These are phyloP conservation scores for Urocynchramus pylzowi DNA, from an alignment of 2,113 vertebrate species.

Conservation along the genomic window DNA sequence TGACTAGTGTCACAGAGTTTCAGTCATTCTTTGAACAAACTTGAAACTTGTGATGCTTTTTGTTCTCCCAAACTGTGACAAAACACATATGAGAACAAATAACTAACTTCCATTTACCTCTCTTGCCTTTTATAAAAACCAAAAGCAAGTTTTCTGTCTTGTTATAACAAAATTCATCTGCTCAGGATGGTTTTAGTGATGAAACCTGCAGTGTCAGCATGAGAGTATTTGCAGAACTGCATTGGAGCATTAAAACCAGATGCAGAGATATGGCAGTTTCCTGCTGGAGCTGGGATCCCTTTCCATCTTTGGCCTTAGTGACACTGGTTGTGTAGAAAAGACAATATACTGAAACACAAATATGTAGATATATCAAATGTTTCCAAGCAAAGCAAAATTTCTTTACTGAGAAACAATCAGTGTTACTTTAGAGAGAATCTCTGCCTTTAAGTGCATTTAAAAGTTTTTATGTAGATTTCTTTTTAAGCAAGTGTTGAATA, in stretches of 20 bases:
- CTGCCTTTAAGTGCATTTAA: neutral
- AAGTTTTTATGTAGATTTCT: neutral
- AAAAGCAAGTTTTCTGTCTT: neutral
- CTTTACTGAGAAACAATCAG: neutral
- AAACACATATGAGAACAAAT: neutral
- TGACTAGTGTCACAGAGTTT: neutral
- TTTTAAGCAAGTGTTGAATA: neutral
- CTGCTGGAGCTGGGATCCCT: neutral
- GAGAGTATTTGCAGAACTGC: neutral
- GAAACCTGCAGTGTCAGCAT: neutral
- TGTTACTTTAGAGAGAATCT: neutral
- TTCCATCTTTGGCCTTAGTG: neutral
- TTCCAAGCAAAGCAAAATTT: neutral
- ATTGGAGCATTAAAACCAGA: neutral
- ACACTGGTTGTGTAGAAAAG: neutral
- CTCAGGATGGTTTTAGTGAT: neutral
- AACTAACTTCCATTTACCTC: neutral
- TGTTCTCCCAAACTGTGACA: neutral
- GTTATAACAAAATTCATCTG: neutral
- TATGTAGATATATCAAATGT: neutral
- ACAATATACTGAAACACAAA: neutral
- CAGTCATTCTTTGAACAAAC: neutral
- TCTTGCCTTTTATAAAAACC: neutral
- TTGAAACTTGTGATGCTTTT: neutral
- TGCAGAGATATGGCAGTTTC: neutral